Base-by-base conservation (phyloP, 23 tunicate genomes). In the Styela plicata region DNA sequence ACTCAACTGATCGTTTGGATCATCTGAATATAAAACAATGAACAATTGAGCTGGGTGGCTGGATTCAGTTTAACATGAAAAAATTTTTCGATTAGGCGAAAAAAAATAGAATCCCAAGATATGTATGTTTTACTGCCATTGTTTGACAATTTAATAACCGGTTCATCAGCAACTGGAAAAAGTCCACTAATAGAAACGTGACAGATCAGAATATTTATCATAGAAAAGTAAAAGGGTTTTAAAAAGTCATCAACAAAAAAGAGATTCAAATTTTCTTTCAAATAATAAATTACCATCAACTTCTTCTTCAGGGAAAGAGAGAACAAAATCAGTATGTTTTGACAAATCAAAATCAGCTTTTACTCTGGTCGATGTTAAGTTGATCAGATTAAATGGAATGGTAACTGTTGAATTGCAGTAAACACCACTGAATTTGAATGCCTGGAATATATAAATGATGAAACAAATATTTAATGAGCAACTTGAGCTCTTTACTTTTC, bases 381-480 rank as follows among this genome's bases (percentile, higher is more conserved):
- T 93, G 64, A 84, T 73, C 31, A 93, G 80, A 53, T 81, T 93
- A 74, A 93, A 93, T 31, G 98, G 98, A 69, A 88, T 78, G 32
- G 82, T 36, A 1, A 74, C 81, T 2, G 63, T 34, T 0, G 92
- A 87, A 36, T 83, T 75, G 81, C 98, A 93, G 79, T 84, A 93
- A 3, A 93, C 98, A 17, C 98, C 98, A 63, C 81, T 66, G 32
- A 84, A 93, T 65, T 93, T 93, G 85, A 93, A 93, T 2, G 87
- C 87, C 98, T 91, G 83, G 17, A 74, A 28, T 32, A 31, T 33
- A 37, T n/a, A 16, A 67, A 25, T 0, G 31, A 67, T 67, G 16
- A 67, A 67, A 0, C 31, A 44, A 67, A 16, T 67, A 1, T 16
- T n/a, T n/a, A n/a, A n/a, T n/a, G n/a, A n/a, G n/a, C n/a, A n/a